Evolutionary conservation across 1,140 invertebrate genomes (phyloP), one percentile per base, ranked within the genome.

Genomic region (Vollenhovia emeryi): DNA sequence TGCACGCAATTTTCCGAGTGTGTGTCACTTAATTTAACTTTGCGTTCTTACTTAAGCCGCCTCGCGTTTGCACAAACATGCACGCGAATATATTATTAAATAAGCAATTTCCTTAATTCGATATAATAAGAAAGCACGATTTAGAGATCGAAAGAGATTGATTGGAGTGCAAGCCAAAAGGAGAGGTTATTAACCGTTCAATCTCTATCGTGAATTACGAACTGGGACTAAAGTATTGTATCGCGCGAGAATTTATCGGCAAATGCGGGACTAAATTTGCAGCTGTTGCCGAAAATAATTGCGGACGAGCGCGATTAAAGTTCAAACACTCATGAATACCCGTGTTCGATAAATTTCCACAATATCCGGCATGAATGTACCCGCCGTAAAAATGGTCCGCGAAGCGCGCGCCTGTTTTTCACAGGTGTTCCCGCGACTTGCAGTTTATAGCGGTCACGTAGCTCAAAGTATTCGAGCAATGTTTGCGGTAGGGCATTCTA

Each of bases 391-490:
- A 62, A 75, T 76, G 21, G 59, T 24, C 43, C 43, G 30, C 64
- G 18, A 27, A 36, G 11, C 50, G 60, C 30, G 40, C 30, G 43
- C 21, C 60, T 68, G 75, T 79, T 79, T 79, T 79, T 79, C 75
- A 79, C 43, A 43, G 45, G 27, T 82, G 18, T 71, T 33, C 66
- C 66, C n/a, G n/a, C n/a, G 27, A 71, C 78, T 43, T 45, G 66
- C 66, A 82, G 78, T 71, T 82, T 82, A 82, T 82, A 73, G 66
- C n/a, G 24, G 78, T 71, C 66, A 82, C 78, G 66, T 71, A 71
- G 68, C 27, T 73, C 48, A 82, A 59, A 82, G 78, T 73, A 82
- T 82, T 82, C 78, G 78, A 45, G 78, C 78, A 71, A 82, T 82
- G 76, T 68, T 68, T 68, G 66, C 24, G 78, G 66, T 66, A 24